phyloP scores from a whole-genome alignment of 2,888 invertebrate genomes.

The Amphipoea lucens region DNA sequence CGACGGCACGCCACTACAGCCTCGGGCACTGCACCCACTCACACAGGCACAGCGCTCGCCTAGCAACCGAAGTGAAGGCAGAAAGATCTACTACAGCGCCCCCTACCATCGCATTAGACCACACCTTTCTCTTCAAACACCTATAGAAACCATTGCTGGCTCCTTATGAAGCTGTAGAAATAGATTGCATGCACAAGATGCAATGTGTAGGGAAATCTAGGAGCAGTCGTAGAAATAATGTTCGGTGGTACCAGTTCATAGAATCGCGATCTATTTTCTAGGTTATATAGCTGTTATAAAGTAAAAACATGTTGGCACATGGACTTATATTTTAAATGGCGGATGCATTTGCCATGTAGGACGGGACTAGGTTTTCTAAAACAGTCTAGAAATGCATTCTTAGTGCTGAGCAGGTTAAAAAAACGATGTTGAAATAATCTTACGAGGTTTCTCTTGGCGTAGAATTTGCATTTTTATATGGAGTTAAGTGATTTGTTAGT shows the following conservation, averaged over 20 bases:
- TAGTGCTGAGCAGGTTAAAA: constrained; percentile 62
- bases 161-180: not conserved
- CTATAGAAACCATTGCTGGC: constrained; percentile 66
- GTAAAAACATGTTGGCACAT: constrained; percentile 84
- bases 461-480: constrained; percentile 65
- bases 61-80: constrained; percentile 89
- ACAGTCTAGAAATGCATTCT: constrained; percentile 80
- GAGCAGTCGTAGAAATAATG: constrained; percentile 27
- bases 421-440: constrained; percentile 65
- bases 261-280: constrained; percentile 84
- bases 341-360: constrained; percentile 84
- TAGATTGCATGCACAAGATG: constrained; percentile 17
- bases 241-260: constrained; percentile 76
- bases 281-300: constrained; percentile 82
- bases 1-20: constrained; percentile 72
- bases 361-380: constrained; percentile 81
- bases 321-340: constrained; percentile 82
- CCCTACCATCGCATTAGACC: constrained; percentile 63
- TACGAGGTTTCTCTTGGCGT: constrained; percentile 58
- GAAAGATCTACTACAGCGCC: constrained; percentile 81
- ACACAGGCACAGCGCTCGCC: constrained; percentile 78
- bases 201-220: constrained; percentile 60
- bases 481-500: constrained; percentile 62
- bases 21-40: constrained; percentile 85
- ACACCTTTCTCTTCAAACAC: constrained; percentile 44